Percentiles rank a stretch among this genome's conserved stretches.
phyloP scores from a whole-genome alignment of 2,113 vertebrate species.

The Micronycteris hirsuta region DNA sequence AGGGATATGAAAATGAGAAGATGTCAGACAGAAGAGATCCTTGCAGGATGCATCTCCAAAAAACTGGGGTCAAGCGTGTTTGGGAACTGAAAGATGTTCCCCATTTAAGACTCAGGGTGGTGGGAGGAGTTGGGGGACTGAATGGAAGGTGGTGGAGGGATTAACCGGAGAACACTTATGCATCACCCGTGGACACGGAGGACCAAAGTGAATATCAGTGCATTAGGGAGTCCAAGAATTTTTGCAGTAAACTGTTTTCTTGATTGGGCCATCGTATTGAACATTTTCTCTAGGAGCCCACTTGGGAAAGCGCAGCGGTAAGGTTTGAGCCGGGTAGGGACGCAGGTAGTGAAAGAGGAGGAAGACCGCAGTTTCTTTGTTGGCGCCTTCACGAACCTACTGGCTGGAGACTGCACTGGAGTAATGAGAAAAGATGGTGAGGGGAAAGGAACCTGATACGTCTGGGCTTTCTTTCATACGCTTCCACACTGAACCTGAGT shows the following conservation, averaged over 20 bases:
- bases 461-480: neutral
- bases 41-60: neutral
- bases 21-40: neutral
- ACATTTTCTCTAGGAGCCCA: neutral
- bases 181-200: too few relatives aligned
- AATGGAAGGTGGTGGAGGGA: neutral
- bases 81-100: neutral
- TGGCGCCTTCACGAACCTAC: neutral
- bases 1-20: neutral
- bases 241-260: neutral
- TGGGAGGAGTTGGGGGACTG: neutral
- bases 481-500: neutral
- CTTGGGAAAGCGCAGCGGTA: neutral
- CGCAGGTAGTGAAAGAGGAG: neutral
- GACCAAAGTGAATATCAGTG: neutral
- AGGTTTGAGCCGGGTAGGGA: neutral
- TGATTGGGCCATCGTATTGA: neutral
- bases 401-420: neutral
- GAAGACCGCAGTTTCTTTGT: neutral
- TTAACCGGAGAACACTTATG: too few relatives aligned
- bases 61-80: neutral
- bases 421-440: neutral
- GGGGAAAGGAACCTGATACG: neutral
- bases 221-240: neutral
- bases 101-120: neutral